phyloP scores from a whole-genome alignment of 1,140 invertebrate species.

The Hylaeus anthracinus region DNA sequence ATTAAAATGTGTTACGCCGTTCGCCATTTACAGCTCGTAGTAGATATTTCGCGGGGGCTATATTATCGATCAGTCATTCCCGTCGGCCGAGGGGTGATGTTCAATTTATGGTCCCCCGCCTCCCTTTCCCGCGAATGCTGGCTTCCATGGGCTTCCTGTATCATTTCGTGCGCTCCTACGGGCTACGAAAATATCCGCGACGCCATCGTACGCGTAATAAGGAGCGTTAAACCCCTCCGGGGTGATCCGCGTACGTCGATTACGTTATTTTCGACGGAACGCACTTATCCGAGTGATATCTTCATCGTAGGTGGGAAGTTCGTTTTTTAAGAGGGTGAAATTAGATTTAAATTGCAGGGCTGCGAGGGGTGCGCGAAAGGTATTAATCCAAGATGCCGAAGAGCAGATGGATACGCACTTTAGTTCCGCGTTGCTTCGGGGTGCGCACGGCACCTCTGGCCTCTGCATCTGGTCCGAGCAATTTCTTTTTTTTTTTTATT shows the following conservation, averaged over 20 bases:
- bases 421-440: not conserved
- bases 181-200: conserved; percentile 8
- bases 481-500: too few species aligned
- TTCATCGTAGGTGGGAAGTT: not conserved
- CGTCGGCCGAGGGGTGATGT: conserved; percentile 23
- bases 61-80: conserved; percentile 52
- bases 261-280: conserved; percentile 3
- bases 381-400: not conserved
- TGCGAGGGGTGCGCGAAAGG: not conserved
- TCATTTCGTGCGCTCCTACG: conserved; percentile 8
- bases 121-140: not conserved
- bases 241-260: not conserved
- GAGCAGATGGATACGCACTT: not conserved
- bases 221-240: not conserved
- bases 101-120: not conserved
- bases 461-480: too few species aligned
- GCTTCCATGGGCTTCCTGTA: conserved; percentile 7
- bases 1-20: conserved; percentile 40
- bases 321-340: not conserved
- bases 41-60: conserved; percentile 25
- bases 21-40: conserved; percentile 26
- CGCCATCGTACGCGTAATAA: conserved; percentile 5
- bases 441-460: too few species aligned
- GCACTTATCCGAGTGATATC: not conserved
- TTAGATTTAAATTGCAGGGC: not conserved